Conservation (phyloP, 2,113 vertebrate species). For the Corvus moneduloides region DNA sequence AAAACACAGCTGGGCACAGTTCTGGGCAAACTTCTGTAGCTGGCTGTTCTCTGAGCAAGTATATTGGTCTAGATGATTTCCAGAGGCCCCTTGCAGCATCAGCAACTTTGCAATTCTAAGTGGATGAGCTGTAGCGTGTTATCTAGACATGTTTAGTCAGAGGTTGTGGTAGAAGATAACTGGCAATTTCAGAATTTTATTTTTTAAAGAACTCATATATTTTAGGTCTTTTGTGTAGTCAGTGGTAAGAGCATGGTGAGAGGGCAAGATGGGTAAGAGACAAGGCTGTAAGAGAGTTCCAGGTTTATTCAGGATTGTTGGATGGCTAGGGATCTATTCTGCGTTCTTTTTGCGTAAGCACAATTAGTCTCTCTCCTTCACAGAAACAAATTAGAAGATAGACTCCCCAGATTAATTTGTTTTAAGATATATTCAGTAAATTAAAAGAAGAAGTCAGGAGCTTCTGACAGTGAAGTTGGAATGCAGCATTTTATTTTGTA, state of each 20-base stretch:
- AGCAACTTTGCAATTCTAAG: neutral
- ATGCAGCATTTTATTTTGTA: neutral
- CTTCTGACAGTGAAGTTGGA: neutral
- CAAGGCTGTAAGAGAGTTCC: neutral
- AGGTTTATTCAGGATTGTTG: neutral
- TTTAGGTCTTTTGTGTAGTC: neutral
- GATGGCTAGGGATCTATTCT: neutral
- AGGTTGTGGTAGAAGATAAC: neutral
- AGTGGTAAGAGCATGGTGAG: neutral
- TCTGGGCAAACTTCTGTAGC: neutral
- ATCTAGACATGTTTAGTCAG: neutral
- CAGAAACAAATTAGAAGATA: neutral
- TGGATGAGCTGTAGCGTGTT: neutral
- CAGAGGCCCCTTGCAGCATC: neutral
- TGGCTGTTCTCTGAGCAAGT: neutral
- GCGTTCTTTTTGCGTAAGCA: neutral
- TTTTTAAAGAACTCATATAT: neutral
- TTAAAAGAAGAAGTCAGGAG: neutral
- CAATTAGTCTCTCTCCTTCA: neutral
- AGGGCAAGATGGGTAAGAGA: neutral
- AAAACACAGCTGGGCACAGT: neutral
- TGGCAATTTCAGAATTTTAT: neutral
- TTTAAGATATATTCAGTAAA: neutral
- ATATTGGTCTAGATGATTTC: neutral
- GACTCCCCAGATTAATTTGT: neutral